phyloP scores from a whole-genome alignment of 2,888 invertebrate species.

The Pyralis farinalis region DNA sequence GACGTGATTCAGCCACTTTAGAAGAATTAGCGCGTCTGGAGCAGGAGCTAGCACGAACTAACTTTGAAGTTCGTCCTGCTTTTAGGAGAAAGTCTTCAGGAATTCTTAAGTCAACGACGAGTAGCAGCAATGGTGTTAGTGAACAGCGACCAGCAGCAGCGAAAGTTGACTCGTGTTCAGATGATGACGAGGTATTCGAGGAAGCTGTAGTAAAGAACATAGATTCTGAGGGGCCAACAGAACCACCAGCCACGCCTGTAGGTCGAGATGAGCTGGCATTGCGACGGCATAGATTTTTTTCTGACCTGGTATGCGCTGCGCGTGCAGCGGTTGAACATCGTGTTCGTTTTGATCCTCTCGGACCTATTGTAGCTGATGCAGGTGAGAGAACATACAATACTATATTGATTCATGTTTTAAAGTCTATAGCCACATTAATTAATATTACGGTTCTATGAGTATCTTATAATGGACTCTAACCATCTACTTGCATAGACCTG shows the following conservation, averaged over 20 bases:
- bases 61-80: constrained; percentile 55
- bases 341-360: constrained; percentile 87
- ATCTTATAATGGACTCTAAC: no score
- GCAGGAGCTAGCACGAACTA: constrained; percentile 62
- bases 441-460: no score
- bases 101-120: constrained; percentile 66
- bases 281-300: constrained; percentile 88
- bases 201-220: constrained; percentile 50
- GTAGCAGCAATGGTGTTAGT: constrained; percentile 48
- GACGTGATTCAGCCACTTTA: constrained; percentile 59
- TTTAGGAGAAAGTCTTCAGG: constrained; percentile 68
- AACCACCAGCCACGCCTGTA: constrained; percentile 88
- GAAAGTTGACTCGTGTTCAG: constrained; percentile 46
- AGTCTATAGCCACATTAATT: no score
- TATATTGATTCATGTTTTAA: neutral
- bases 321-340: constrained; percentile 87
- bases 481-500: no score
- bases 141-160: constrained; percentile 41
- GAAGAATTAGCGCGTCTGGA: constrained; percentile 62
- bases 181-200: constrained; percentile 84
- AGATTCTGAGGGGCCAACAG: constrained; percentile 77
- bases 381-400: constrained; percentile 60
- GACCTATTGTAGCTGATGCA: constrained; percentile 82
- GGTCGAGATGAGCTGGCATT: constrained; percentile 89
- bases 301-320: constrained; percentile 87